phyloP scores from a whole-genome alignment of 2,113 vertebrate genomes.

The Bothrops jararaca region DNA sequence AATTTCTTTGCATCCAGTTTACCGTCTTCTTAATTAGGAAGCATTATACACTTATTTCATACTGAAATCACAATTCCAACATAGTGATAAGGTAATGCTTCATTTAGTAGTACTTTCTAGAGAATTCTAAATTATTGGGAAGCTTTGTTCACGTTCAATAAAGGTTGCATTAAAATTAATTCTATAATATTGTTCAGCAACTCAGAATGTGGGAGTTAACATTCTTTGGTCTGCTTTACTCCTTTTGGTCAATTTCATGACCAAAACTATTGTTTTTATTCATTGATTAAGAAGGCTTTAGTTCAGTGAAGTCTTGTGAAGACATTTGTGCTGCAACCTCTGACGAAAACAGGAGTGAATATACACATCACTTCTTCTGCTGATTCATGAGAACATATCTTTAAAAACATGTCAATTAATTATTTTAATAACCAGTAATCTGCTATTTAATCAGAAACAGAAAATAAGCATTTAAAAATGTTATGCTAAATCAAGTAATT shows the following conservation, averaged over 20 bases:
- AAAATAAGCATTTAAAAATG: conserved; percentile 23
- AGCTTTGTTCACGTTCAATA: not conserved
- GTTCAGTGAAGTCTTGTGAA: conserved; percentile 21
- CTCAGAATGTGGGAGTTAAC: not conserved
- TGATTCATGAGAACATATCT: conserved; percentile 12
- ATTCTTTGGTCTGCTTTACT: not conserved
- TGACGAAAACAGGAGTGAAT: conserved; percentile 13
- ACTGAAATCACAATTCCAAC: conserved; percentile 44
- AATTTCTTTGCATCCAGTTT: conserved; percentile 51
- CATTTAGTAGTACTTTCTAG: not conserved
- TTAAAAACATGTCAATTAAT: conserved; percentile 31
- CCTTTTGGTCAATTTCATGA: conserved; percentile 8
- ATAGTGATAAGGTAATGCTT: not conserved
- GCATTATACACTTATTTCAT: conserved; percentile 48
- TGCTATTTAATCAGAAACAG: conserved; percentile 28
- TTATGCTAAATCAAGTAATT: not conserved
- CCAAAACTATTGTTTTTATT: conserved; percentile 2
- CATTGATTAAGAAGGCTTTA: conserved; percentile 7
- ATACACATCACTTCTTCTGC: not conserved
- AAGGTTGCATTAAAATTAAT: conserved; percentile 24
- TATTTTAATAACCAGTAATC: conserved; percentile 47
- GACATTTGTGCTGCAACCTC: not conserved
- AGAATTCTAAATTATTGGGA: conserved; percentile 29
- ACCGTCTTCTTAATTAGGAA: not conserved
- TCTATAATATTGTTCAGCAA: conserved; percentile 21